Conservation (phyloP, 2,797 vertebrate genomes). For the Calcarius lapponicus region DNA sequence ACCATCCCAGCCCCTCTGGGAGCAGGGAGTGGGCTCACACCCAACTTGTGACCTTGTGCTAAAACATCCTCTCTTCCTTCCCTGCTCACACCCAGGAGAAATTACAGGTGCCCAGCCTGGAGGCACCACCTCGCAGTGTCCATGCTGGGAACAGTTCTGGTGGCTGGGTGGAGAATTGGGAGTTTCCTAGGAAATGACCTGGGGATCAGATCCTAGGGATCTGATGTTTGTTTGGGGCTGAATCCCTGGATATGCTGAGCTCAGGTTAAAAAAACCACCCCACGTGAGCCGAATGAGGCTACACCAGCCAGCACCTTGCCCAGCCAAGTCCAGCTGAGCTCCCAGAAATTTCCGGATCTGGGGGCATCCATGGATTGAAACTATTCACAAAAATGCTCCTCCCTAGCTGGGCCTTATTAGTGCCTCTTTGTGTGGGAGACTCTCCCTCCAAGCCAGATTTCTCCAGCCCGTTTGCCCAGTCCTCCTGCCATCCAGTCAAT, state of each 20-base stretch:
- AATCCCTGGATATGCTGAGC: not conserved
- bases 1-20: not conserved
- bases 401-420: constrained; percentile 24
- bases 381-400: not conserved
- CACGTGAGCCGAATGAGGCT: not conserved
- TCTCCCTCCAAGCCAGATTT: constrained; percentile 8
- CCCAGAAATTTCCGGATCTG: not conserved
- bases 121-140: not conserved
- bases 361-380: not conserved
- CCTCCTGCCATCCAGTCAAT: not conserved
- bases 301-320: constrained; percentile 10
- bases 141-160: not conserved
- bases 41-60: fast-evolving
- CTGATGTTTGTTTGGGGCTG: not conserved
- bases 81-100: not conserved
- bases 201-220: not conserved
- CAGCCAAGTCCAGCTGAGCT: not conserved
- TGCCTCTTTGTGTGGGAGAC: constrained; percentile 5
- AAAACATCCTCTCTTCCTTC: not conserved
- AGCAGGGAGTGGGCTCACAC: not conserved
- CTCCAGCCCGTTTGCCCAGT: constrained; percentile 17
- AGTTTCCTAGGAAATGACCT: not conserved
- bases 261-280: not conserved
- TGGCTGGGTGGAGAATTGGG: not conserved
- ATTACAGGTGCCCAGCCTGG: fast-evolving